Conservation (phyloP, 2,797 vertebrate species). For the Glyptemys insculpta region DNA sequence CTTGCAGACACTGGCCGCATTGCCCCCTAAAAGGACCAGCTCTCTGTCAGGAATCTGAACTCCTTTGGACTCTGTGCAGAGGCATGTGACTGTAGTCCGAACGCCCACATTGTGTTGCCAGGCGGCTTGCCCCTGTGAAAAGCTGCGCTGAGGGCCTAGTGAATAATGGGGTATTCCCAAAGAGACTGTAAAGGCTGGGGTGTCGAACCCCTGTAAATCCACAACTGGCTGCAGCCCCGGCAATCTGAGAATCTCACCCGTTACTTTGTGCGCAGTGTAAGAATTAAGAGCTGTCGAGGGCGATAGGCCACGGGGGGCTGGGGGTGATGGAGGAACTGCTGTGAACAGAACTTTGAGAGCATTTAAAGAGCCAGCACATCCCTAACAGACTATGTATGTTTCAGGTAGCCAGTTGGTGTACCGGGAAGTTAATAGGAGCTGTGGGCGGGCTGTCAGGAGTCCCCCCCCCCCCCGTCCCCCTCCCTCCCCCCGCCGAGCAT, state of each 20-base stretch:
- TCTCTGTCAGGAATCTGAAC: not conserved
- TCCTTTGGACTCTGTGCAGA: too few relatives aligned
- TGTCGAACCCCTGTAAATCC: too few relatives aligned
- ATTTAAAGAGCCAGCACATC: not conserved
- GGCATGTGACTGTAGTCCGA: too few relatives aligned
- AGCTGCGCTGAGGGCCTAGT: not conserved
- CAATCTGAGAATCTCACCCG: too few relatives aligned
- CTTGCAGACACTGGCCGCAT: not conserved
- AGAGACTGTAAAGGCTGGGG: not conserved
- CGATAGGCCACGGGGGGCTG: not conserved
- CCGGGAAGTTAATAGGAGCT: not conserved
- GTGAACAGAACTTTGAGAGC: not conserved
- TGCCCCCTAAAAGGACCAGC: not conserved
- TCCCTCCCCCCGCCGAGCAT: not conserved
- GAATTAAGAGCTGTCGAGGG: too few relatives aligned
- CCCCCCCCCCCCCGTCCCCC: too few relatives aligned
- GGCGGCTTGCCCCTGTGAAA: not conserved
- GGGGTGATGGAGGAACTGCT: not conserved
- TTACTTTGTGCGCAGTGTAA: not conserved
- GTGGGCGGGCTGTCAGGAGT: too few relatives aligned
- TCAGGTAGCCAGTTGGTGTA: not conserved
- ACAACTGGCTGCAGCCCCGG: too few relatives aligned
- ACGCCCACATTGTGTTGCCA: not conserved
- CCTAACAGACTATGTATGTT: not conserved
- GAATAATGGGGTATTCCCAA: not conserved